These are phyloP conservation scores for Pluvialis apricaria DNA, from an alignment of 2,113 vertebrate species.

Conservation along the genomic window DNA sequence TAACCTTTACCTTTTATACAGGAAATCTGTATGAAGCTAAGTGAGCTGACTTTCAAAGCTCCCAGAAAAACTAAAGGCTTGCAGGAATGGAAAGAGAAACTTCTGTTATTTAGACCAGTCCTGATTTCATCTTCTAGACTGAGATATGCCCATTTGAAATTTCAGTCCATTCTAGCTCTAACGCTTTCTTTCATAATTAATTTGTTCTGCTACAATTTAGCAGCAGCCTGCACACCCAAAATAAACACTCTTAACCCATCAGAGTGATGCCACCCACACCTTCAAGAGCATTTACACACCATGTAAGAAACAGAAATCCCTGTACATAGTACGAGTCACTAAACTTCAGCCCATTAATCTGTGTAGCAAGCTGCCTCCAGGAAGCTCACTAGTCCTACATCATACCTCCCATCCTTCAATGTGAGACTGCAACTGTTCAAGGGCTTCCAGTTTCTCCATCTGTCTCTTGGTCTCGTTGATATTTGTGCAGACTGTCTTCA, in stretches of 20 bases:
- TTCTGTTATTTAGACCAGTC: not conserved
- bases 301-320: not conserved
- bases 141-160: not conserved
- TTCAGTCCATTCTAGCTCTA: not conserved
- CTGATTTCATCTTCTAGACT: not conserved
- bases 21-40: not conserved
- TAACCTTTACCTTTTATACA: not conserved
- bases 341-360: not conserved
- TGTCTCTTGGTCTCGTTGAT: constrained; percentile 99
- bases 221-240: not conserved
- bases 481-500: constrained; percentile 97
- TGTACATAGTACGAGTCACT: not conserved
- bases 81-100: not conserved
- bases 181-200: not conserved
- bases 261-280: not conserved
- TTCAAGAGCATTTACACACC: not conserved
- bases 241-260: not conserved
- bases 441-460: constrained; percentile 97
- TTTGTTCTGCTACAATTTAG: not conserved
- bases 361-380: not conserved
- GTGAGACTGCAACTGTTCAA: constrained; percentile 96
- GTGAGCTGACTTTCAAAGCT: not conserved
- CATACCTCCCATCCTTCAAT: constrained; percentile 99
- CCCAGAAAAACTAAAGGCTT: not conserved
- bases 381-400: not conserved